phyloP scores from a whole-genome alignment of 2,888 invertebrate species.

The Phorcus lineatus region DNA sequence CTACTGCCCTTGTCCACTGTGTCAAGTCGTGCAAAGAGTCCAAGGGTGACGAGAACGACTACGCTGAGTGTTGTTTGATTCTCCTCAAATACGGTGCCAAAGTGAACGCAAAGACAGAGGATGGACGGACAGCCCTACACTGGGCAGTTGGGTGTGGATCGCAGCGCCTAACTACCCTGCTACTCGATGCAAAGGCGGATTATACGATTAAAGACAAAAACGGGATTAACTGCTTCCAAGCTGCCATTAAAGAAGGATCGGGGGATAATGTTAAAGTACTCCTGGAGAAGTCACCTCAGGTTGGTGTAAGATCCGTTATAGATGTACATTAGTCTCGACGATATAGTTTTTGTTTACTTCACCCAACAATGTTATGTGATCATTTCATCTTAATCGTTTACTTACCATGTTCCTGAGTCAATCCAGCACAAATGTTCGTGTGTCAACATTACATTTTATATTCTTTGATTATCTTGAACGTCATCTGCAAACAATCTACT shows the following conservation, averaged over 20 bases:
- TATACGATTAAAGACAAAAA: conserved; percentile 48
- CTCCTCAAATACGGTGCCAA: conserved; percentile 50
- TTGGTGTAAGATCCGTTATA: conserved; percentile 28
- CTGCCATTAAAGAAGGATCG: conserved; percentile 47
- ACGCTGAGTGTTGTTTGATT: conserved; percentile 41
- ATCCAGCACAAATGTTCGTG: no score
- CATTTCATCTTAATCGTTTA: no score
- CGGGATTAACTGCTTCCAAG: conserved; percentile 45
- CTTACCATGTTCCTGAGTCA: no score
- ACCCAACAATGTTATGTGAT: neutral
- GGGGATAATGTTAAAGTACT: conserved; percentile 46
- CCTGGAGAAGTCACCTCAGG: conserved; percentile 40
- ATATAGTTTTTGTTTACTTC: neutral
- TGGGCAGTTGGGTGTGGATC: conserved; percentile 50
- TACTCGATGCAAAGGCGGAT: conserved; percentile 50
- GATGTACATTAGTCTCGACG: neutral
- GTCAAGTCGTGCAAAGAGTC: conserved; percentile 38
- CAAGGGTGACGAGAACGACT: conserved; percentile 35
- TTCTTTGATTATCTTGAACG: no score
- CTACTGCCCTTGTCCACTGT: conserved; percentile 48
- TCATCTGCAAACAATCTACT: no score
- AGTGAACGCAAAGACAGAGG: conserved; percentile 49
- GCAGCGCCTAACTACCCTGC: conserved; percentile 33
- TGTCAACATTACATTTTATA: no score
- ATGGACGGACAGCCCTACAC: conserved; percentile 47